Conservation (phyloP, 2,113 vertebrate species). For the Apodemus sylvaticus region DNA sequence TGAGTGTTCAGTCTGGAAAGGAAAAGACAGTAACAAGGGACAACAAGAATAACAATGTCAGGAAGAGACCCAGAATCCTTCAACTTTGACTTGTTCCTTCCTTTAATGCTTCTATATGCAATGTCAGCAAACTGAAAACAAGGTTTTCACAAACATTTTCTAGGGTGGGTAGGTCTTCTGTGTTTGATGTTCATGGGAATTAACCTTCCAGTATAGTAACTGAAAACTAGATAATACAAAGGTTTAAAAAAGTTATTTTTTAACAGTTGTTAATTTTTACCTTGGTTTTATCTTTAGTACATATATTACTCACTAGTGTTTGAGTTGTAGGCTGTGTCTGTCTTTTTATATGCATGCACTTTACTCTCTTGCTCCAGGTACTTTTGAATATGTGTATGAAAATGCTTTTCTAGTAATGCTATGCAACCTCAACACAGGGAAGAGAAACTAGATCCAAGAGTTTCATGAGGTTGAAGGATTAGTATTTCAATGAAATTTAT, state of each 20-base stretch:
- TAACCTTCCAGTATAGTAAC: background rate
- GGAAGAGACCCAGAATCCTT: background rate
- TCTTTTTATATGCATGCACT: background rate
- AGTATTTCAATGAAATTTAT: conserved; percentile 10
- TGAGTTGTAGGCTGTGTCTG: background rate
- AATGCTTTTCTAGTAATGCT: background rate
- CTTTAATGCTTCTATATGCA: background rate
- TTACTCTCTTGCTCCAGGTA: background rate
- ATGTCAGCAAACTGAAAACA: background rate
- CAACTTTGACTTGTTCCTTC: background rate
- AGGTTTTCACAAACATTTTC: background rate
- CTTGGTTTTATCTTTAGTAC: conserved; percentile 23
- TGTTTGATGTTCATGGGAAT: conserved; percentile 22
- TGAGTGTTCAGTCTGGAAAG: background rate
- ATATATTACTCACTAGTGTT: background rate
- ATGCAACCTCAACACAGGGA: background rate
- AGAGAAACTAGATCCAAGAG: background rate
- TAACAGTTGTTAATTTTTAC: conserved; percentile 43
- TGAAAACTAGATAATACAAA: conserved; percentile 14
- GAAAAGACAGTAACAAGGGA: background rate
- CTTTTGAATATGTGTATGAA: conserved; percentile 20
- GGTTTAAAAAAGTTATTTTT: conserved; percentile 24
- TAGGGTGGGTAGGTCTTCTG: background rate
- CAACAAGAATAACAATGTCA: background rate
- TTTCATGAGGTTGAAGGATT: background rate